Percentiles rank a stretch among this genome's conserved stretches.
These are phyloP conservation scores for Molanna angustata DNA, from an alignment of 2,888 invertebrate species.

Conservation along the genomic window DNA sequence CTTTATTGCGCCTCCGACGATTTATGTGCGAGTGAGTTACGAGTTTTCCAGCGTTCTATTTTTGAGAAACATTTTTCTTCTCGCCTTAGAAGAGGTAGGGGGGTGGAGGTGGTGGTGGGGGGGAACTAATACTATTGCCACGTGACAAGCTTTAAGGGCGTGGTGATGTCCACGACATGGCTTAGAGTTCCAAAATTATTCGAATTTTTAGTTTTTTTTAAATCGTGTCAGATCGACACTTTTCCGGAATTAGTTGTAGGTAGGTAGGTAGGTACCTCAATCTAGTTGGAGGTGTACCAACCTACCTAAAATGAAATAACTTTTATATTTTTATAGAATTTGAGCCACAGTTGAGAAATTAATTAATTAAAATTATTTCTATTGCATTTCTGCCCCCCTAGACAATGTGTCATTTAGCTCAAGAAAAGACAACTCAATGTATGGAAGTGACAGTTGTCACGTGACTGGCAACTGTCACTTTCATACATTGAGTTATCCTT, in stretches of 20 bases:
- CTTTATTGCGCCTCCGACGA: conserved; percentile 18
- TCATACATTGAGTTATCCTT: too few species aligned
- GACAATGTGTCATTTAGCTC: too few species aligned
- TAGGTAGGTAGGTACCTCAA: neutral
- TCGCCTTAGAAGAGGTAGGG: conserved; percentile 29
- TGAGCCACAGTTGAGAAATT: too few species aligned
- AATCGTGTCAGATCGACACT: neutral
- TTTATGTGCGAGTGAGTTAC: conserved; percentile 28
- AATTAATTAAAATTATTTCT: too few species aligned
- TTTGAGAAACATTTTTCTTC: conserved; percentile 19
- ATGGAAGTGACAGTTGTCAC: too few species aligned
- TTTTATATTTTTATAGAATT: too few species aligned
- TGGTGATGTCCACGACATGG: too few species aligned
- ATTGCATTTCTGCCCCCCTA: too few species aligned
- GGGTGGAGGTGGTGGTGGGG: conserved; percentile 31
- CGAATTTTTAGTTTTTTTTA: too few species aligned
- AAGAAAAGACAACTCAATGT: too few species aligned
- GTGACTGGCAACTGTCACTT: too few species aligned
- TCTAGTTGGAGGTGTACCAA: neutral
- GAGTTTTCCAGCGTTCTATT: conserved; percentile 35
- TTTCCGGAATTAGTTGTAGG: neutral
- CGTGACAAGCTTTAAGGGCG: conserved; percentile 24
- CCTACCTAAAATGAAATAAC: neutral
- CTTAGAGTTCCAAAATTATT: too few species aligned
- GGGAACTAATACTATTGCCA: conserved; percentile 38